Evolutionary conservation across 2,113 vertebrate species (phyloP).

Genomic region (Todiramphus chloris): DNA sequence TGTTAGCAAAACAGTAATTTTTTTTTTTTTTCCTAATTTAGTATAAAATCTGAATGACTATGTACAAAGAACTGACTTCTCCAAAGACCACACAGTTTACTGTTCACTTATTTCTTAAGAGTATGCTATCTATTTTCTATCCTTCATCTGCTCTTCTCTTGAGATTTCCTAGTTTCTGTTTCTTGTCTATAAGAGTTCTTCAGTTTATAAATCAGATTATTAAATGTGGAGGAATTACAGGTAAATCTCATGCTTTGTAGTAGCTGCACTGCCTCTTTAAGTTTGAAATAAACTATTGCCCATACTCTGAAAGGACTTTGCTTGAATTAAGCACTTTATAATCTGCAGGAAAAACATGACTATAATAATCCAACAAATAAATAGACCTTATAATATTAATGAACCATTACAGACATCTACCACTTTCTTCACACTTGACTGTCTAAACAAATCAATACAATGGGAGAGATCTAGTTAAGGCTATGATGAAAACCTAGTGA

Average conservation of each 20-base stretch:
- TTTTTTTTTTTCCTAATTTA: neutral
- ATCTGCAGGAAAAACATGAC: neutral
- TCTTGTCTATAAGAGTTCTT: neutral
- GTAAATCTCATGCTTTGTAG: neutral
- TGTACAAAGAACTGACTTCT: neutral
- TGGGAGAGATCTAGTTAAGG: neutral
- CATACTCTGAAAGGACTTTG: neutral
- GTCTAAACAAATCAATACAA: constrained; percentile 41
- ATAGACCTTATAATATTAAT: constrained; percentile 12
- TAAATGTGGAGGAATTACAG: neutral
- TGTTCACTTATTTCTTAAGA: neutral
- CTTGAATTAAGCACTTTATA: neutral
- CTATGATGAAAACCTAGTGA: constrained; percentile 1
- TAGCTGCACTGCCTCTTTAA: neutral
- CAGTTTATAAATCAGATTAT: neutral
- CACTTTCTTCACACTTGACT: constrained; percentile 8
- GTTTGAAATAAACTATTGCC: neutral
- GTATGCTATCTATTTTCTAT: neutral
- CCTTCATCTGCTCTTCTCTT: neutral
- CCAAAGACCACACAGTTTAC: neutral
- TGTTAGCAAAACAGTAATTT: neutral
- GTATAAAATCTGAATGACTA: neutral
- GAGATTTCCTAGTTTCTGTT: neutral
- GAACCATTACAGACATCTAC: neutral
- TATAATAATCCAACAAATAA: neutral